Base-by-base conservation (phyloP, 2,888 invertebrate genomes). In the Dendrolimus pini region DNA sequence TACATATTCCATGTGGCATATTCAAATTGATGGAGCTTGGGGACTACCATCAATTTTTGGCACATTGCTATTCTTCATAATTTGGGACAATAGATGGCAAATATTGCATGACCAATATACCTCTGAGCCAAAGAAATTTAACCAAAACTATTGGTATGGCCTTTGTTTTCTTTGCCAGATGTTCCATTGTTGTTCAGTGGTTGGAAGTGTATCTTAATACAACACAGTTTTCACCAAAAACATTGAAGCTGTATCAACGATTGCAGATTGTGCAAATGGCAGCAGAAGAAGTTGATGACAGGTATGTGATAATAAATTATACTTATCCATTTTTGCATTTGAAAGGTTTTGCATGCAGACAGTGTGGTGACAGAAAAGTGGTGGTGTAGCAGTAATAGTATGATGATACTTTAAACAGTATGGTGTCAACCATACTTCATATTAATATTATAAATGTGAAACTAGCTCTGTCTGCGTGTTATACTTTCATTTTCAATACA, bases 21-120 rank as follows among this genome's bases (percentile, higher is more conserved):
- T 55, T 75, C 7, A 65, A 81, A 54, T 59, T 74, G 0, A 54
- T 68, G 7, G 82, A 83, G 55, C 14, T 65, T 78, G 52, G 85
- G 85, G 80, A 78, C 58, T 85, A 80, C 55, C 65, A 66, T 55
- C 81, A 82, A 69, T 85, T 85, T 63, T 62, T 84, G 13, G 65
- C 57, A 1, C 82, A 84, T 55, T 64, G 64, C n/a, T 58, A 72
- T 60, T 60, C 63, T 42, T 64, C 68, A 13, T 64, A 71, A 30
- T 63, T 65, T 18, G 75, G 72, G 10, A 60, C 66, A 0, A 71
- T 85, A 9, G 70, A 78, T 64, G 85, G 85, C 10, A 85, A 85
- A 65, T 82, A 75, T 63, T 90, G 91, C 58, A 72, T 77, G 58
- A 73, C 85, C 47, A 54, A 61, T 1, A 59, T 82, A 2, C 82